Evolutionary conservation across 2,797 vertebrate species (phyloP).

Genomic region (Acropternis orthonyx): DNA sequence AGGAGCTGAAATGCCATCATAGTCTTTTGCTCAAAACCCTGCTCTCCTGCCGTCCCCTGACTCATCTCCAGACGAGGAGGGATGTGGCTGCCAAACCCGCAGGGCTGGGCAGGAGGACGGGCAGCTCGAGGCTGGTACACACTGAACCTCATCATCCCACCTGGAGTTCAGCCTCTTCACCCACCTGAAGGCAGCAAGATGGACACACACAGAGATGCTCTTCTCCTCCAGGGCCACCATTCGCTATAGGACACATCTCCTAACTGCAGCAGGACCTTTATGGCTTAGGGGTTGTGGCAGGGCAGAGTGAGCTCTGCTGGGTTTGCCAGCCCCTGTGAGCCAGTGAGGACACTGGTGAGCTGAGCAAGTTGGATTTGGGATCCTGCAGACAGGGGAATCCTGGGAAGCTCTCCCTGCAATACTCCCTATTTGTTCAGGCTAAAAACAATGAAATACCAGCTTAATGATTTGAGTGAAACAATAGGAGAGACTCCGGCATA

Average conservation of each 20-base stretch:
- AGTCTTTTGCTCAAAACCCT: background rate
- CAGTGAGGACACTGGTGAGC: background rate
- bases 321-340: background rate
- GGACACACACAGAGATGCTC: background rate
- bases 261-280: background rate
- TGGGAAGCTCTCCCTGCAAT: background rate
- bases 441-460: background rate
- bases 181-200: background rate
- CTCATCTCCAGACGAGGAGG: background rate
- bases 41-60: background rate
- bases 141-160: fast-evolving
- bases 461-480: background rate
- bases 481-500: background rate
- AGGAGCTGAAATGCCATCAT: background rate
- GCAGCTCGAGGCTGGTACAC: background rate
- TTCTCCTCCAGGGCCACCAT: background rate
- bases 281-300: background rate
- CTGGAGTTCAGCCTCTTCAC: background rate
- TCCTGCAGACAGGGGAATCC: background rate
- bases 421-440: background rate
- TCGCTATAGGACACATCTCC: background rate
- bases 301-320: background rate
- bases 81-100: background rate
- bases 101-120: background rate
- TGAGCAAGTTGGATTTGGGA: background rate